Evolutionary conservation across 2,888 invertebrate species (phyloP), one percentile per base, ranked within the genome.

Genomic region (Machimus atricapillus): DNA sequence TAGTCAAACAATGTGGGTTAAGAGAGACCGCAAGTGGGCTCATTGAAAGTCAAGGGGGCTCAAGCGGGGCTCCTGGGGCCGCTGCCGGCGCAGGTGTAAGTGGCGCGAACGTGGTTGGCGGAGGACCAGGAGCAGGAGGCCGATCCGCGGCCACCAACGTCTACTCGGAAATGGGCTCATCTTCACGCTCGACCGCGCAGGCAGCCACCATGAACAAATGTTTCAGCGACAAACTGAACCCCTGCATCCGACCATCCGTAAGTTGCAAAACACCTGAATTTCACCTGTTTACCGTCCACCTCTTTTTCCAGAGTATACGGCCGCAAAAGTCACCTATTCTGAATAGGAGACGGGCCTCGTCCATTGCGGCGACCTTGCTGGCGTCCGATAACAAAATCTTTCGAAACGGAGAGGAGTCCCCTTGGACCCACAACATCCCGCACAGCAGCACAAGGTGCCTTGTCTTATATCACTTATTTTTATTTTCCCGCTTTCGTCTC

Each of bases 331-430:
- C 92, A 14, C 92, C 92, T 19, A 90, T 92, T 27, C 86, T 92
- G 14, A 90, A 90, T 87, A 89, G 92, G 34, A 90, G 92, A 87
- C 91, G 92, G 34, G 91, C 92, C 16, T 92, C 92, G 6, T 92
- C 92, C 8, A 91, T 92, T 81, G 92, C 91, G 3, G 90, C 90
- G 37, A 91, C 91, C 89, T 89, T 91, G 31, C 88, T 92, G 43
- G 90, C 91, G 46, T 90, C 90, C 27, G 92, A 92, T 87, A 90
- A 89, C 88, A 89, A 90, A 52, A 89, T 89, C 66, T 90, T 90
- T 87, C 89, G 89, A 43, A 90, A 89, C 85, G 87, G 87, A 3
- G 87, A 87, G 52, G 89, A 89, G 66, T 88, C 88, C 8, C 81
- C 88, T 19, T 83, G 88, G 74, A 74, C 77, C 3, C 81, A 88